These are phyloP conservation scores for Aspiorhynchus laticeps DNA, from an alignment of 2,113 vertebrate species.

Conservation along the genomic window DNA sequence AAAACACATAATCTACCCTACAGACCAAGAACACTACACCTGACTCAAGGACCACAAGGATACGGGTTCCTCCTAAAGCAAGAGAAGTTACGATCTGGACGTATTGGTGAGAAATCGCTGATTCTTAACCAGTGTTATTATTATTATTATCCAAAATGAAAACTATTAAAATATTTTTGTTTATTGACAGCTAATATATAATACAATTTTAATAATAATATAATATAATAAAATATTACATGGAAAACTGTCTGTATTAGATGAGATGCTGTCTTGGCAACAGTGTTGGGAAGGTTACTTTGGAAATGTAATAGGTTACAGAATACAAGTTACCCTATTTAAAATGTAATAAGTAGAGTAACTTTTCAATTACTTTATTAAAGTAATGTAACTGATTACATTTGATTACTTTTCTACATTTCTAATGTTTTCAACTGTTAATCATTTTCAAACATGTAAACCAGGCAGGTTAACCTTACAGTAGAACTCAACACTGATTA, in stretches of 20 bases:
- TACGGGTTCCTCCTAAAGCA: slow-evolving; percentile 92
- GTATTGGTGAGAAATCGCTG: slow-evolving; percentile 70
- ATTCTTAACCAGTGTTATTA: not conserved
- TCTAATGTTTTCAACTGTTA: too few species aligned
- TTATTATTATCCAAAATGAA: not conserved
- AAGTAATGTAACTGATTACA: too few species aligned
- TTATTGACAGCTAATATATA: not conserved
- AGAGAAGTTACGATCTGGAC: slow-evolving; percentile 71
- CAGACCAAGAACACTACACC: slow-evolving; percentile 77
- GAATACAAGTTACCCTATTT: too few species aligned
- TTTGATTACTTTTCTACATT: too few species aligned
- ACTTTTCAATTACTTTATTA: too few species aligned
- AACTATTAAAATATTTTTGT: not conserved
- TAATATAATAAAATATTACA: not conserved
- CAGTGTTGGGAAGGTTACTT: too few species aligned
- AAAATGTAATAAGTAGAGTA: too few species aligned
- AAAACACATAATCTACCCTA: slow-evolving; percentile 78
- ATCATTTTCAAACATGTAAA: too few species aligned
- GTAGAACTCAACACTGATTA: too few species aligned
- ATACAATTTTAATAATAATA: not conserved
- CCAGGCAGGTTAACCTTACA: too few species aligned
- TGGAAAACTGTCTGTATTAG: not conserved
- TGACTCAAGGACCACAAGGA: slow-evolving; percentile 80
- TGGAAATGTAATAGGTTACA: too few species aligned
- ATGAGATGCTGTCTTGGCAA: not conserved